Evolutionary conservation across 2,888 invertebrate genomes (phyloP).

Genomic region (Oxyteleia sp.): DNA sequence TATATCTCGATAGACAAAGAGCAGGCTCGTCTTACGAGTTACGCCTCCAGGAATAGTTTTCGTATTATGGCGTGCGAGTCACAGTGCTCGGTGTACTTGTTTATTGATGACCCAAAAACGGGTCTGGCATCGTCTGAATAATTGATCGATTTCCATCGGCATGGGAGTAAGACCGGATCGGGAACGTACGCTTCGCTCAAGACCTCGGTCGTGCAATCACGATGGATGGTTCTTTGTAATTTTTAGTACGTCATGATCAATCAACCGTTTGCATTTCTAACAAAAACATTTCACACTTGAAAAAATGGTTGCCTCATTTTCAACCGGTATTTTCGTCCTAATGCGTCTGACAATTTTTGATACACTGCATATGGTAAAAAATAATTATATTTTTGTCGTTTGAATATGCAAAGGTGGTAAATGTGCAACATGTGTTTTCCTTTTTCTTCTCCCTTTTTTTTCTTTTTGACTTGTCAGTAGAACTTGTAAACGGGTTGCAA

Average conservation of each 20-base stretch:
- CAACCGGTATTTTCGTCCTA: neutral
- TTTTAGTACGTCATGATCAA: slow-evolving; percentile 54
- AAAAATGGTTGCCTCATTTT: slow-evolving; percentile 10
- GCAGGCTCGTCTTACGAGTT: slow-evolving; percentile 61
- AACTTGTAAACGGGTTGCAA: slow-evolving; percentile 1
- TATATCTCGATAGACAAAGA: slow-evolving; percentile 53
- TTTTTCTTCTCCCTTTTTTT: too few relatives aligned
- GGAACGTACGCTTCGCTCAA: slow-evolving; percentile 54
- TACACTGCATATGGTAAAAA: too few relatives aligned
- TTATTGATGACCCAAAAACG: slow-evolving; percentile 73
- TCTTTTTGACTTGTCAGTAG: neutral
- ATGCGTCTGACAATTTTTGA: neutral
- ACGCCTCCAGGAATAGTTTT: slow-evolving; percentile 59
- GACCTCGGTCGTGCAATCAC: slow-evolving; percentile 42
- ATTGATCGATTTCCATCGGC: slow-evolving; percentile 71
- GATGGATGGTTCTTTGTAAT: slow-evolving; percentile 76
- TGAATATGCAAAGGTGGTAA: too few relatives aligned
- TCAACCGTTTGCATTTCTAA: slow-evolving; percentile 34
- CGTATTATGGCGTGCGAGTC: slow-evolving; percentile 57
- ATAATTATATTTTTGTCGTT: neutral
- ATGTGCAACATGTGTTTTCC: too few relatives aligned
- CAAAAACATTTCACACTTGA: slow-evolving; percentile 7
- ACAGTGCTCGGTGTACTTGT: slow-evolving; percentile 63
- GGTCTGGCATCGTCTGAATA: slow-evolving; percentile 69
- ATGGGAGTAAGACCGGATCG: slow-evolving; percentile 46